Percentiles rank a stretch among this genome's conserved stretches.
Evolutionary conservation across 2,113 vertebrate genomes (phyloP).

Genomic region (Notothenia coriiceps): DNA sequence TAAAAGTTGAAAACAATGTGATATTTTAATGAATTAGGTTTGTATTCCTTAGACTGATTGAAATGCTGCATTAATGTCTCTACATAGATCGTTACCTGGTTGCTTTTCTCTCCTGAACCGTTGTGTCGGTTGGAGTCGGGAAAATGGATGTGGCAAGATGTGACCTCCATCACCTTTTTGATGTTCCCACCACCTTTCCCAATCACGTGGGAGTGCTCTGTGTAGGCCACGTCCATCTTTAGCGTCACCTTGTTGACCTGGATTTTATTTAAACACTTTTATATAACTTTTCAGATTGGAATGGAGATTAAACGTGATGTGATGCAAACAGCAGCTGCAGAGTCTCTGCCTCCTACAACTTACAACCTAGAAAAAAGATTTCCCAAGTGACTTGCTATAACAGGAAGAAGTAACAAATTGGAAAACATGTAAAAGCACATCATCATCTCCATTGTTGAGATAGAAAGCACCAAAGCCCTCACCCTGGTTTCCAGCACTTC

Average conservation of each 20-base stretch:
- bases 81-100: slow-evolving; percentile 76
- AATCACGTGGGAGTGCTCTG: slow-evolving; percentile 87
- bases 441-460: neutral
- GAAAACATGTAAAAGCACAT: neutral
- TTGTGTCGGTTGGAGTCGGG: slow-evolving; percentile 87
- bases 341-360: neutral
- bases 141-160: slow-evolving; percentile 87
- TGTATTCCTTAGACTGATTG: neutral
- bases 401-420: neutral
- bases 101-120: slow-evolving; percentile 84
- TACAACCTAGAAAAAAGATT: neutral
- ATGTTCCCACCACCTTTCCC: slow-evolving; percentile 89
- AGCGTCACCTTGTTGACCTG: slow-evolving; percentile 88
- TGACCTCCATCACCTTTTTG: slow-evolving; percentile 88
- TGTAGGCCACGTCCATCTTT: slow-evolving; percentile 87
- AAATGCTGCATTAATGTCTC: neutral
- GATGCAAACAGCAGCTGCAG: neutral
- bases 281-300: neutral
- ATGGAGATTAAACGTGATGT: neutral
- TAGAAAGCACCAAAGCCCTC: slow-evolving; percentile 1
- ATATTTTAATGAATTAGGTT: neutral
- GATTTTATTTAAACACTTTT: neutral
- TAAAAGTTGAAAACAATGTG: neutral
- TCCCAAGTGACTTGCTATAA: neutral
- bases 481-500: slow-evolving; percentile 86